A percentile compares a stretch with the other conserved stretches of the same genome.
Conservation (phyloP, 2,797 vertebrate genomes). For the Iguana delicatissima region DNA sequence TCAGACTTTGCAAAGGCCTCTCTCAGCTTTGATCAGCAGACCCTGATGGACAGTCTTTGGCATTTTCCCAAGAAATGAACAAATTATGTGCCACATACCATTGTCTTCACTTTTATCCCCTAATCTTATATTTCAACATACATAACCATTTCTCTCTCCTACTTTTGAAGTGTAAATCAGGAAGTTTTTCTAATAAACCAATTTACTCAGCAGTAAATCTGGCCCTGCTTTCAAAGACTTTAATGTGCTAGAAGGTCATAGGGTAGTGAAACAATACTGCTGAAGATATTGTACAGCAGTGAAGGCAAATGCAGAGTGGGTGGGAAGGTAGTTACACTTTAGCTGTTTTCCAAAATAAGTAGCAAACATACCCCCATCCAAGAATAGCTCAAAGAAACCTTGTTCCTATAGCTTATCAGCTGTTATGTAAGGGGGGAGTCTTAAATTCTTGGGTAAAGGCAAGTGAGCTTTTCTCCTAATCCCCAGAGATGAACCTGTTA, state of each 20-base stretch:
- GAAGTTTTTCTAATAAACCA: background rate
- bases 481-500: background rate
- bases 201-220: background rate
- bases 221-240: slow-evolving; percentile 1
- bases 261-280: background rate
- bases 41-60: background rate
- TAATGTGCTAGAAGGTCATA: slow-evolving; percentile 11
- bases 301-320: slow-evolving; percentile 11
- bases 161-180: background rate
- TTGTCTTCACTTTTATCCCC: slow-evolving; percentile 1
- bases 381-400: background rate
- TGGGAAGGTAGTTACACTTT: background rate
- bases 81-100: background rate
- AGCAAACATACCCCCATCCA: background rate
- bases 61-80: background rate
- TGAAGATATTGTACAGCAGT: background rate
- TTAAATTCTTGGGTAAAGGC: background rate
- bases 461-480: background rate
- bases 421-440: background rate
- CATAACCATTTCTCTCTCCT: background rate
- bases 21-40: slow-evolving; percentile 12
- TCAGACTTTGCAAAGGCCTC: background rate
- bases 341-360: background rate
- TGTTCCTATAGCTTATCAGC: background rate
- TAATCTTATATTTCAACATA: background rate